Base-by-base conservation (phyloP, 2,797 vertebrate species). In the Holocentrus rufus region DNA sequence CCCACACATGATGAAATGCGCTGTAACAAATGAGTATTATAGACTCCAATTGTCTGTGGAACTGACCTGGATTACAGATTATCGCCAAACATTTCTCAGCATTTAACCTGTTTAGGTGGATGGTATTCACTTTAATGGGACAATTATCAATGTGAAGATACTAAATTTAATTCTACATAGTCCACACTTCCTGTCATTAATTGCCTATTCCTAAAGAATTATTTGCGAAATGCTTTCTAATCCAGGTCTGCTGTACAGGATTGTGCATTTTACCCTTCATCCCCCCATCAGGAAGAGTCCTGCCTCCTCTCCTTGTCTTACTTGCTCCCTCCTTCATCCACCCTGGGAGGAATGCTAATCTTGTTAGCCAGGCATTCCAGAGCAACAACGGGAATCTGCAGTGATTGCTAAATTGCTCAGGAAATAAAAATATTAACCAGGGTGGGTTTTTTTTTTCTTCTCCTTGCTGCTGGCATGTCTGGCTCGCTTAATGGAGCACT, bases 301-400 rank as follows among this genome's bases (percentile, higher is more conserved):
- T 15, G 14, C 42, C 42, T 54, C 22, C 22, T n/a, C 44, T 18
- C 27, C 46, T 52, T 50, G 13, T 63, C 2, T 56, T 10, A 7
- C 52, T n/a, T 3, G 1, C 76, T 80, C 56, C 5, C 56, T 65
- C 71, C 67, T 55, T 71, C 68, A 46, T 55, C 20, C 53, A 56
- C 50, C 42, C 56, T 65, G 27, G 34, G 34, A 55, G 62, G 52
- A 82, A 84, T 82, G 74, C 65, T 87, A 72, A 89, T 84, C 78
- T 63, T 27, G 61, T 87, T 83, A 87, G 75, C 66, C 67, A 65
- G 69, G 63, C 77, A 82, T 82, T 87, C 78, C 74, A 74, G 74
- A 60, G 76, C 52, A 75, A 72, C 67, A 70, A 58, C 66, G 53
- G 69, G 76, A 87, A 74, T 75, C 65, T 70, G 52, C 25, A 58